These are phyloP conservation scores for Alouatta palliata DNA, from an alignment of 2,113 vertebrate species.

Conservation along the genomic window DNA sequence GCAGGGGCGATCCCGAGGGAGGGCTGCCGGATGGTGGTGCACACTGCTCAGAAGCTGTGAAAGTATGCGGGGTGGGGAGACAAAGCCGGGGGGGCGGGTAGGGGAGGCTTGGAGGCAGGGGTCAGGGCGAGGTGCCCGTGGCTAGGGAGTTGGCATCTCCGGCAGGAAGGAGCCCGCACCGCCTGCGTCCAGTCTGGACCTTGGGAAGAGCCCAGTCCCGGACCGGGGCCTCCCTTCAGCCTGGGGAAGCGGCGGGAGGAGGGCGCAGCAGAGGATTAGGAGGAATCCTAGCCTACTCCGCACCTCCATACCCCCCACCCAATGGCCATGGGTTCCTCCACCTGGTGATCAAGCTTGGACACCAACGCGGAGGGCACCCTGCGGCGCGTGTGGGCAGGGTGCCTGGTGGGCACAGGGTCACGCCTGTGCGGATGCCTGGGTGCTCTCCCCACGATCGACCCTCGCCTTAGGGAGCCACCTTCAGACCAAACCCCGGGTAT, in stretches of 20 bases:
- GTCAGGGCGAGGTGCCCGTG: background rate
- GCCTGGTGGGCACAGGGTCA: background rate
- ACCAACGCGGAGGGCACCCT: background rate
- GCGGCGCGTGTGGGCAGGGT: too few relatives aligned
- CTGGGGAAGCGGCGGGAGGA: background rate
- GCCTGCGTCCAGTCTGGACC: background rate
- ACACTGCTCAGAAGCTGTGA: background rate
- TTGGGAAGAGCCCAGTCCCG: background rate
- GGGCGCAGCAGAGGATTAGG: too few relatives aligned
- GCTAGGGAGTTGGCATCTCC: background rate
- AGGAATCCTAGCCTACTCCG: background rate
- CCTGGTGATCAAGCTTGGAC: background rate
- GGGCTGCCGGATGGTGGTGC: background rate
- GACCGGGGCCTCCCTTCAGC: background rate
- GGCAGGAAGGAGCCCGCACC: background rate
- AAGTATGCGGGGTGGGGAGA: background rate
- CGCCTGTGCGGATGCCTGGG: too few relatives aligned
- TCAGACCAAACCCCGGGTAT: fast-evolving
- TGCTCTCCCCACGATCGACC: background rate
- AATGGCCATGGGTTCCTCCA: background rate
- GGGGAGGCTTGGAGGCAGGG: background rate
- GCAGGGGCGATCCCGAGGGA: background rate
- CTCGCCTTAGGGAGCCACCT: background rate
- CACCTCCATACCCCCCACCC: background rate
- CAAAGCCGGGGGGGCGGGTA: background rate